A percentile compares a stretch with the other conserved stretches of the same genome.
Evolutionary conservation across 2,888 invertebrate species (phyloP).

Genomic region (Tinea pellionella): DNA sequence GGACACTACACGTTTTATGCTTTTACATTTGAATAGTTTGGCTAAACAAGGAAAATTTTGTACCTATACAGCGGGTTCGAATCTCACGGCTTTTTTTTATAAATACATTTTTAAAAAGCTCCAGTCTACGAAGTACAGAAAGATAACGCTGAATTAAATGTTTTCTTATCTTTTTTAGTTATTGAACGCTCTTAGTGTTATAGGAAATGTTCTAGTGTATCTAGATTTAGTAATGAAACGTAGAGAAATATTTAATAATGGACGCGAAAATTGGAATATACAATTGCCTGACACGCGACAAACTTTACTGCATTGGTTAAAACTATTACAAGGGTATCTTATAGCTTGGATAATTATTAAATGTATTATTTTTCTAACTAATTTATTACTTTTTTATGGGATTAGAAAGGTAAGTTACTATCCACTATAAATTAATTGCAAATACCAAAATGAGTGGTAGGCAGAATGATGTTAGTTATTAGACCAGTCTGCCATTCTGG

Average conservation of each 20-base stretch:
- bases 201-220: not conserved
- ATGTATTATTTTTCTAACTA: not conserved
- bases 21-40: too few species aligned
- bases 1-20: too few species aligned
- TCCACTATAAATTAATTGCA: not conserved
- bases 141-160: too few species aligned
- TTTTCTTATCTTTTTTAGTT: not conserved
- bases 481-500: too few species aligned
- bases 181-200: not conserved
- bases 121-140: too few species aligned
- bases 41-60: too few species aligned
- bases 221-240: not conserved
- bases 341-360: not conserved
- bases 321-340: not conserved
- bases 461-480: too few species aligned
- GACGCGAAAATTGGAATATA: not conserved
- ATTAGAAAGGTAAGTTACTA: not conserved
- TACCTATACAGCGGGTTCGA: too few species aligned
- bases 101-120: too few species aligned
- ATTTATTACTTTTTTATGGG: not conserved
- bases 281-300: not conserved
- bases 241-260: not conserved
- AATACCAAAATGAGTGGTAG: too few species aligned
- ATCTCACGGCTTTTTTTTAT: too few species aligned
- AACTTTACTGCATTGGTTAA: not conserved